Evolutionary conservation across 2,113 vertebrate species (phyloP), one percentile per base, ranked within the genome.

Genomic region (Sylvia atricapilla): DNA sequence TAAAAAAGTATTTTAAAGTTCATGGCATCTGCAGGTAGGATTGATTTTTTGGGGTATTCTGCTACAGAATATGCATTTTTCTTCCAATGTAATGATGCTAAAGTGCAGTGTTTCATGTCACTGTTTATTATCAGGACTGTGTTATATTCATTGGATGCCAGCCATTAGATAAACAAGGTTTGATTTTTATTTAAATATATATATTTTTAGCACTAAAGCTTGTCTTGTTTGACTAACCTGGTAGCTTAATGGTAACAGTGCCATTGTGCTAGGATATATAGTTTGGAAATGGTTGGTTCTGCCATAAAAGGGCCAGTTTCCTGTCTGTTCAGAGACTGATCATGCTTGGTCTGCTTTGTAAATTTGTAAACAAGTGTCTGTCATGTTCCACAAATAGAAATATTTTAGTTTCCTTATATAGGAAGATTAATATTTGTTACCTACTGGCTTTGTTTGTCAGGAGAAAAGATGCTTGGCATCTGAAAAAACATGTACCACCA

Each of bases 81-180:
- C 55, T 92, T 95, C 62, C 79, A 84, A 2, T 90, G 43, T 41
- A 80, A 77, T 90, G 75, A 59, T 83, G 53, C 68, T 95, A 33
- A 95, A 95, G 70, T 69, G 35, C 72, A 94, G 92, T 92, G 87
- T 96, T 95, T 94, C 72, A 1, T 95, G 82, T 95, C 90, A 72
- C 92, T 95, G 69, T 84, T 93, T 91, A 88, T 94, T 94, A 81
- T 94, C 79, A 94, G 93, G 90, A 86, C 93, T 95, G 64, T 91
- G 41, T 94, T 94, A 84, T 75, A 67, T 87, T 95, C 91, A 50
- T 77, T 91, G 91, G 87, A 94, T 95, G 64, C 67, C 87, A 96
- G 68, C 84, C 85, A 90, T 95, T 95, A 95, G 85, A 88, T 96
- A 94, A 94, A 92, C 27, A 92, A 90, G 85, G 87, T 95, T 82